Percentiles rank a stretch among this genome's conserved stretches.
Conservation (phyloP, 2,113 vertebrate species). For the Triplophysa siluroides region DNA sequence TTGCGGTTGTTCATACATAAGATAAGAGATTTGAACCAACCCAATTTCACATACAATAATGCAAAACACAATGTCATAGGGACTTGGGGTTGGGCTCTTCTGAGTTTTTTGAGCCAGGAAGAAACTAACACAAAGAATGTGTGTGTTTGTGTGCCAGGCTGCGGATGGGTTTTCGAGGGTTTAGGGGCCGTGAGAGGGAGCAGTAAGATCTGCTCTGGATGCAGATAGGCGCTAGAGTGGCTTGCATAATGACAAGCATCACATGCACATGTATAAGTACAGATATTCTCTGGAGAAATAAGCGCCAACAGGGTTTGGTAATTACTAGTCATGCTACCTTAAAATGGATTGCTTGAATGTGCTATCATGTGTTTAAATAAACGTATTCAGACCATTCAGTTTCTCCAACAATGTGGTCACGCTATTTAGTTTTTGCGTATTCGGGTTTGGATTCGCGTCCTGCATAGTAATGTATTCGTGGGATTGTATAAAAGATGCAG, state of each 20-base stretch:
- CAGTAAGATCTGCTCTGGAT: constrained; percentile 10
- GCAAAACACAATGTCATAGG: too few relatives aligned
- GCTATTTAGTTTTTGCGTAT: constrained; percentile 10
- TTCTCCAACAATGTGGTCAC: background rate
- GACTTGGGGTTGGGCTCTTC: background rate
- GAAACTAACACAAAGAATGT: background rate
- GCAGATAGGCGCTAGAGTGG: background rate
- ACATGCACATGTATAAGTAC: background rate
- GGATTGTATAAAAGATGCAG: background rate
- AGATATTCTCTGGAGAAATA: constrained; percentile 17
- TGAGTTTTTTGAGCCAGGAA: too few relatives aligned
- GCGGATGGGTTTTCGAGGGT: constrained; percentile 26
- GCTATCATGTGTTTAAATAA: constrained; percentile 32
- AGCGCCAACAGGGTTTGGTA: constrained; percentile 5
- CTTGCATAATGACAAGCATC: constrained; percentile 15
- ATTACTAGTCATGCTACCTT: constrained; percentile 25
- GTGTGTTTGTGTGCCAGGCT: constrained; percentile 5
- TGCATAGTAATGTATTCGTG: background rate
- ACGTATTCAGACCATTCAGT: constrained; percentile 3
- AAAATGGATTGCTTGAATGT: constrained; percentile 30
- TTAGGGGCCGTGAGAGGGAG: constrained; percentile 45
- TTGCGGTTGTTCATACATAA: too few relatives aligned
- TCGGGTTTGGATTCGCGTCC: background rate
- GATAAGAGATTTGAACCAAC: too few relatives aligned
- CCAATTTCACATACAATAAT: too few relatives aligned